phyloP scores from a whole-genome alignment of 2,797 vertebrate species.

The Sebastes umbrosus region DNA sequence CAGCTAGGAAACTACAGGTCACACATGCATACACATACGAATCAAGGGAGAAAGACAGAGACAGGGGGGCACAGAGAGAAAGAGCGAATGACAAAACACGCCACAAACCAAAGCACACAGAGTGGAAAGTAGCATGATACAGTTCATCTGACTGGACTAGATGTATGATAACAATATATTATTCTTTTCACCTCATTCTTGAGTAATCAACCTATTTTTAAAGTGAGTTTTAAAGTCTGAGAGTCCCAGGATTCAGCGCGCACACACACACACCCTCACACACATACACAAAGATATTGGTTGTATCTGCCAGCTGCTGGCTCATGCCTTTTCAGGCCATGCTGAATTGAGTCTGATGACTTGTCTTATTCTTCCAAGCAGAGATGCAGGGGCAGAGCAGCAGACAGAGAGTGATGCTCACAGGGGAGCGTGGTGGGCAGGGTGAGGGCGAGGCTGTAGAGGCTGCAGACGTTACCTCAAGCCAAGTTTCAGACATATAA shows the following conservation, averaged over 20 bases:
- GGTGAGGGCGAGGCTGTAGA: background rate
- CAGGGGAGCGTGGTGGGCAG: background rate
- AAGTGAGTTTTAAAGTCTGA: background rate
- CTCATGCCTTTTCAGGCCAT: constrained; percentile 34
- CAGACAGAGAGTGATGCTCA: constrained; percentile 6
- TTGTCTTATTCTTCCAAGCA: constrained; percentile 33
- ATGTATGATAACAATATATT: background rate
- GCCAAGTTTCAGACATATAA: background rate
- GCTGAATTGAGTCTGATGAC: constrained; percentile 43
- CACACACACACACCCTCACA: background rate
- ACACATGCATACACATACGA: background rate
- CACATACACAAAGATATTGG: constrained; percentile 28
- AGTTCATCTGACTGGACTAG: background rate
- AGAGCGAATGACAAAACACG: background rate
- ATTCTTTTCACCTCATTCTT: background rate
- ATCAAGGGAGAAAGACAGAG: background rate
- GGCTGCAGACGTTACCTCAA: background rate
- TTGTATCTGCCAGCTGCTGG: constrained; percentile 55
- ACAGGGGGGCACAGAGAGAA: background rate
- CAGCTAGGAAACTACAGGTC: background rate
- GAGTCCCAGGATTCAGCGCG: background rate
- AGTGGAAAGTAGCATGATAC: no score
- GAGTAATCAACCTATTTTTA: background rate
- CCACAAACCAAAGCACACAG: background rate
- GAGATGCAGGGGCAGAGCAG: background rate